Conservation (phyloP, 2,797 vertebrate genomes). For the Carcharodon carcharias region DNA sequence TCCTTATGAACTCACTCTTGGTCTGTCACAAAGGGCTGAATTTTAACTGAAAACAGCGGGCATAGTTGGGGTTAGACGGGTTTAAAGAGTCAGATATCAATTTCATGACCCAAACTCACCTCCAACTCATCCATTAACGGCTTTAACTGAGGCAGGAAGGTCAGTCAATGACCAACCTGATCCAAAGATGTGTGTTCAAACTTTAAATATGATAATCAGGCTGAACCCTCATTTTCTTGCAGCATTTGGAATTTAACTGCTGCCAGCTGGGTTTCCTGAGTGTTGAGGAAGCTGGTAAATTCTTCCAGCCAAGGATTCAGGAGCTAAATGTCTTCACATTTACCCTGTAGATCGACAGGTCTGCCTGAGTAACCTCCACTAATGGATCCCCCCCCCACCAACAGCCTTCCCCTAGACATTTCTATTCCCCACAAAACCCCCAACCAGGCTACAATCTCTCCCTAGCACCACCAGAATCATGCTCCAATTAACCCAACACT, state of each 20-base stretch:
- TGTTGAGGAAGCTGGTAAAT: neutral
- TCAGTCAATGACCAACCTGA: neutral
- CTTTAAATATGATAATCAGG: neutral
- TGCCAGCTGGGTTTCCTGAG: too few species aligned
- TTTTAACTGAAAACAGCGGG: neutral
- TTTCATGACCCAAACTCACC: neutral
- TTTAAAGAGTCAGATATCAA: neutral
- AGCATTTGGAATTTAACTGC: neutral
- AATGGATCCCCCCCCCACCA: neutral
- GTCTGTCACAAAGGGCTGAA: neutral
- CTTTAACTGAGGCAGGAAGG: neutral
- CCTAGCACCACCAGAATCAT: neutral
- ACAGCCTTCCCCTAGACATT: neutral
- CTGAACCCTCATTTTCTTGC: neutral
- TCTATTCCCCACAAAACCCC: neutral
- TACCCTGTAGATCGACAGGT: too few species aligned
- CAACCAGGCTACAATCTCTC: neutral
- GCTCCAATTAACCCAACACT: too few species aligned
- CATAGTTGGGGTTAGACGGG: neutral
- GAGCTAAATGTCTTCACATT: neutral
- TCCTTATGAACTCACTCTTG: neutral
- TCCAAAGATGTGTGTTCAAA: neutral
- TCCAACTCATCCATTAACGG: neutral
- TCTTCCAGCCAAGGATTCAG: neutral
- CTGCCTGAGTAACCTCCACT: too few species aligned